A percentile compares a stretch with the other conserved stretches of the same genome.
These are phyloP conservation scores for Carcinoscorpius rotundicauda DNA, from an alignment of 1,140 invertebrate genomes.

Conservation along the genomic window DNA sequence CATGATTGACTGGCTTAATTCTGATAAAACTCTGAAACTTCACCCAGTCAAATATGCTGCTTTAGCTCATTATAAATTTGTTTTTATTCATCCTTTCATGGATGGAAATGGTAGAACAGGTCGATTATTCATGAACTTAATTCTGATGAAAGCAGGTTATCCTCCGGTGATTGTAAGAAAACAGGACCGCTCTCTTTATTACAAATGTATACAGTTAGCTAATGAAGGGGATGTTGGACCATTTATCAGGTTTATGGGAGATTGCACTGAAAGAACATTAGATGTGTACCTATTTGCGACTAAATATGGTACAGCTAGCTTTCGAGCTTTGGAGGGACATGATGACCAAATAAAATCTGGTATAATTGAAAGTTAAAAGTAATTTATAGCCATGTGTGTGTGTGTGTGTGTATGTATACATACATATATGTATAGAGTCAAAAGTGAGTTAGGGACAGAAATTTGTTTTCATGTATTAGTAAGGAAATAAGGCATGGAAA, in stretches of 20 bases:
- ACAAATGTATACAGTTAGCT: slow-evolving; percentile 72
- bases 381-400: too few relatives aligned
- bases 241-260: slow-evolving; percentile 88
- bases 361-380: too few relatives aligned
- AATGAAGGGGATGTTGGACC: slow-evolving; percentile 86
- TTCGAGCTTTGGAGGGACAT: slow-evolving; percentile 11
- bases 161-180: slow-evolving; percentile 91
- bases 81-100: slow-evolving; percentile 84
- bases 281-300: slow-evolving; percentile 76
- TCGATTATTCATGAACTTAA: slow-evolving; percentile 86
- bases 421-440: too few relatives aligned
- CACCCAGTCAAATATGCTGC: slow-evolving; percentile 88
- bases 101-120: slow-evolving; percentile 93
- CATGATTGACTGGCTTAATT: slow-evolving; percentile 77
- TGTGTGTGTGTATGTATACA: too few relatives aligned
- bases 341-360: too few relatives aligned
- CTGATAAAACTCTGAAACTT: slow-evolving; percentile 62
- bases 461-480: too few relatives aligned
- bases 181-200: slow-evolving; percentile 61
- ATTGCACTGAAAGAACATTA: slow-evolving; percentile 81
- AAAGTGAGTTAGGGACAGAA: too few relatives aligned
- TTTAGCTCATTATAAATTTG: slow-evolving; percentile 89
- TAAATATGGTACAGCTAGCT: slow-evolving; percentile 8
- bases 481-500: too few relatives aligned
- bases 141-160: slow-evolving; percentile 95